Evolutionary conservation across 2,113 vertebrate species (phyloP), one percentile per base, ranked within the genome.

Genomic region (Bubalus kerabau): DNA sequence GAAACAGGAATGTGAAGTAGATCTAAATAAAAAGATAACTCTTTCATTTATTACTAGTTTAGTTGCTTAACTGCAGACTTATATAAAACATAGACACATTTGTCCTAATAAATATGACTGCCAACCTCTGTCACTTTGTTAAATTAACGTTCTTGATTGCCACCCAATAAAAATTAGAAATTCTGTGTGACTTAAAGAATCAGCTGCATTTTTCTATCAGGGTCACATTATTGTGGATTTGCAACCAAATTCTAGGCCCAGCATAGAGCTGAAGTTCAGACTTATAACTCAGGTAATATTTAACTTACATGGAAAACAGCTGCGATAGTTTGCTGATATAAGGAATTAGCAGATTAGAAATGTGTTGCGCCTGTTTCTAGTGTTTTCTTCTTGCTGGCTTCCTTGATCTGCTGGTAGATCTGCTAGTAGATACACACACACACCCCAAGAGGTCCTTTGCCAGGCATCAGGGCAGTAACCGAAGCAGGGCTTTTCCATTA

Each of bases 21-120:
- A 96, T n/a, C 40, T 88, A 80, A 96, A 95, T 96, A 88, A 96
- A 95, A 96, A 64, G 82, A 85, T 54, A 95, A 88, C 92, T 48
- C 74, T 52, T 83, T 64, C 52, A 95, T 78, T 96, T 95, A 76
- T 97, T 90, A 92, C 28, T 89, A 96, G 48, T 84, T 84, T 96
- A 87, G 67, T 92, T 94, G 67, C 85, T 91, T n/a, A 94, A 78
- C 71, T 87, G 57, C 10, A 95, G 88, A 46, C 86, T 96, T 96
- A 87, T 78, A 83, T 82, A 28, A 95, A 95, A 87, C 59, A 17
- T 54, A 92, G 82, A 88, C 11, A 56, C 17, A 24, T 91, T 92
- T 95, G 40, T 97, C 80, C 10, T 89, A 82, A 92, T 95, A 90
- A 94, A 97, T 91, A 74, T 71, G 46, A 62, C 64, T 97, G 54